These are phyloP conservation scores for Eledone cirrhosa DNA, from an alignment of 2,888 invertebrate species.

Conservation along the genomic window DNA sequence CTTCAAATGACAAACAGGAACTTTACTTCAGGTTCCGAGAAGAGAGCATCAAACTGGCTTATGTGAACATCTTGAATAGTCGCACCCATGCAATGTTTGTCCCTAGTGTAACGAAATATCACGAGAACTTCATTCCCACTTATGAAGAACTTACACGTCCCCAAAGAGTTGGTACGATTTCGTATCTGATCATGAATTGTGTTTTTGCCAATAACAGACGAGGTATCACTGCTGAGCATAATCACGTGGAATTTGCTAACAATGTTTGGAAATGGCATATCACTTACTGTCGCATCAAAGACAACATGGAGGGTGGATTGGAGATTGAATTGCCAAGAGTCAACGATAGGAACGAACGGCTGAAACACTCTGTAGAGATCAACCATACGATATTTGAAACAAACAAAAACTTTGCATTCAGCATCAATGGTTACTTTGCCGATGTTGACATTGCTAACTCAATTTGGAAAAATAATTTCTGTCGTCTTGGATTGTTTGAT, in stretches of 20 bases:
- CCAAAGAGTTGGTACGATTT: conserved; percentile 89
- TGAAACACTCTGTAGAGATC: conserved; percentile 81
- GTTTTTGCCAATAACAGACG: conserved; percentile 86
- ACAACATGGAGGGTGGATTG: conserved; percentile 87
- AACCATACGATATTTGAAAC: conserved; percentile 86
- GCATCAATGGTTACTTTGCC: conserved; percentile 93
- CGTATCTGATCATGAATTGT: conserved; percentile 86
- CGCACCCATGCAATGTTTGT: conserved; percentile 61
- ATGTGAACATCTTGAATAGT: conserved; percentile 51
- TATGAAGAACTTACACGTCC: conserved; percentile 68
- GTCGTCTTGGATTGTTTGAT: conserved; percentile 70
- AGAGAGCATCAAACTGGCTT: conserved; percentile 55
- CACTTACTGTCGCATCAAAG: conserved; percentile 84
- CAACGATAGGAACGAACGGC: conserved; percentile 50
- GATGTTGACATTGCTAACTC: conserved; percentile 87
- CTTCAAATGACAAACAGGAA: conserved; percentile 63
- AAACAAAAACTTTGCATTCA: conserved; percentile 85
- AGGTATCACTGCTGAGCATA: conserved; percentile 85
- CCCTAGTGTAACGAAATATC: conserved; percentile 65
- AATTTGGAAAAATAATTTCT: conserved; percentile 84
- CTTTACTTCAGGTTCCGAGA: conserved; percentile 60
- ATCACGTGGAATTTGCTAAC: conserved; percentile 91
- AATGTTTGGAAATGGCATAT: conserved; percentile 96
- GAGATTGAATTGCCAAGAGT: conserved; percentile 90
- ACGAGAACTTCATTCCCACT: conserved; percentile 62